phyloP scores from a whole-genome alignment of 2,797 vertebrate genomes.

The Hippopotamyrus pictus region DNA sequence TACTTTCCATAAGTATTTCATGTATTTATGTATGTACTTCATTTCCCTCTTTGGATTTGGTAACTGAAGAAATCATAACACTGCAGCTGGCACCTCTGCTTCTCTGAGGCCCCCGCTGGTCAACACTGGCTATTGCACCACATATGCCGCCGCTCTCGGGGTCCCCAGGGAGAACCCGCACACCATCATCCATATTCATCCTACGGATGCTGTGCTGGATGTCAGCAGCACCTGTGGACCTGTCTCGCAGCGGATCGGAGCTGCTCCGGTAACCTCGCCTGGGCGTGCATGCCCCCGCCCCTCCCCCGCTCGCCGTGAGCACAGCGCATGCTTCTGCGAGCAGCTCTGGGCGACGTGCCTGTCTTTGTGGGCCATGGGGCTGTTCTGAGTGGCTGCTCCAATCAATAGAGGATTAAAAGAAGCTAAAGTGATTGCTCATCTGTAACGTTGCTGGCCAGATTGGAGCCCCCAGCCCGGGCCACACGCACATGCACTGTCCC shows the following conservation, averaged over 20 bases:
- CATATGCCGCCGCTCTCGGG: background rate
- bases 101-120: background rate
- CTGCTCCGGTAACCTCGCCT: conserved; percentile 47
- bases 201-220: background rate
- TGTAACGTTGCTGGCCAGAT: conserved; percentile 41
- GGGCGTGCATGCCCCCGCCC: background rate
- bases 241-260: conserved; percentile 30
- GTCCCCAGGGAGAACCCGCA: background rate
- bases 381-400: conserved; percentile 41
- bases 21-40: background rate
- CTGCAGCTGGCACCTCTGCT: background rate
- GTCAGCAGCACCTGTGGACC: background rate
- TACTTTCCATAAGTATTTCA: background rate
- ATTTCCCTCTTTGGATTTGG: background rate
- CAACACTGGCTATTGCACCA: conserved; percentile 42
- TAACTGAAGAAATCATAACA: background rate
- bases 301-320: background rate
- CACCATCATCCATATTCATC: background rate
- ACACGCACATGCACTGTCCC: conserved; percentile 31
- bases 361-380: conserved; percentile 19
- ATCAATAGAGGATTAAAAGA: conserved; percentile 72
- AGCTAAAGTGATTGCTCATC: conserved; percentile 60
- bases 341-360: background rate
- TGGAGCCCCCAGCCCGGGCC: conserved; percentile 36
- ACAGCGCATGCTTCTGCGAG: background rate